phyloP scores from a whole-genome alignment of 2,888 invertebrate genomes.

The Malacosoma neustria region DNA sequence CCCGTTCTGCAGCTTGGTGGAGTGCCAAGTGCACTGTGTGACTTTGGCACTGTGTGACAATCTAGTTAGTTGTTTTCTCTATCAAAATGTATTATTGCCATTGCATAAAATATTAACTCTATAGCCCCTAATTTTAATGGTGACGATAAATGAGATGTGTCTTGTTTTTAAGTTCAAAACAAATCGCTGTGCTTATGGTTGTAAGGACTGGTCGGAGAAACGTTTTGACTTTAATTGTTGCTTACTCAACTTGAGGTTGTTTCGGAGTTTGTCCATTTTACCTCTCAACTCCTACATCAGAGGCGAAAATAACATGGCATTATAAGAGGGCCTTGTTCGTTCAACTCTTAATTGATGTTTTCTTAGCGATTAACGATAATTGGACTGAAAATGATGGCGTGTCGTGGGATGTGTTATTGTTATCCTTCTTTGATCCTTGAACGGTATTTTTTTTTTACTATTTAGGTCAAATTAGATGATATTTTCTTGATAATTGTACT shows the following conservation, averaged over 20 bases:
- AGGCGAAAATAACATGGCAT: constrained; percentile 14
- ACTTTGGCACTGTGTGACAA: no score
- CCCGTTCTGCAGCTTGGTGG: no score
- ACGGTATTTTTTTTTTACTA: no score
- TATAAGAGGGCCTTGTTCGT: constrained; percentile 7
- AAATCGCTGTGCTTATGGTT: constrained; percentile 16
- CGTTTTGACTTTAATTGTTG: constrained; percentile 36
- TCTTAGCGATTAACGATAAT: constrained; percentile 1
- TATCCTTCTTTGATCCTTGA: neutral
- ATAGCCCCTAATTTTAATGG: no score
- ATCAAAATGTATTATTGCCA: no score
- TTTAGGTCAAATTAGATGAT: no score
- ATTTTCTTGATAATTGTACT: no score
- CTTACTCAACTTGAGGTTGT: constrained; percentile 25
- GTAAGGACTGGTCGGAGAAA: constrained; percentile 10
- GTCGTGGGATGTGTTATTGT: neutral
- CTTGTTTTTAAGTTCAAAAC: no score
- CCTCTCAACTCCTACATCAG: constrained; percentile 11
- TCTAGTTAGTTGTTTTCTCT: no score
- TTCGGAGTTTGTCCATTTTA: constrained; percentile 23
- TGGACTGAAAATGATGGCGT: neutral
- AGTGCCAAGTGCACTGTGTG: no score
- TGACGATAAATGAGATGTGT: no score
- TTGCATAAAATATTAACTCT: no score
- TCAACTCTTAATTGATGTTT: constrained; percentile 6